Evolutionary conservation across 2,888 invertebrate species (phyloP).

Genomic region (Drosophila acutilabella): DNA sequence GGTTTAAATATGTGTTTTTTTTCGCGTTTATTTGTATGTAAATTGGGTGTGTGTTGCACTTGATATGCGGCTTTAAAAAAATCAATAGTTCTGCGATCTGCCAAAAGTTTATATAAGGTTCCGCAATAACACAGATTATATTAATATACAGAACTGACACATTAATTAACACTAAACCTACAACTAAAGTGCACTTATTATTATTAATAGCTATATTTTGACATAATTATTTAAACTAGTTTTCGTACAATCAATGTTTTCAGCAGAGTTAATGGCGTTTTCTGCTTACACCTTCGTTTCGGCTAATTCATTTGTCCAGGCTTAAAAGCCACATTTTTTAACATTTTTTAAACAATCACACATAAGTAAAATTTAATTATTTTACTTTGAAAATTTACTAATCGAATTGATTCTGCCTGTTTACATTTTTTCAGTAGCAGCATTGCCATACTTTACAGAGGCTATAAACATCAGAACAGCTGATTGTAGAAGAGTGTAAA

Average conservation of each 20-base stretch:
- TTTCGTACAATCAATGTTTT: slow-evolving; percentile 24
- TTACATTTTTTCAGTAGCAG: slow-evolving; percentile 40
- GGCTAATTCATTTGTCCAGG: not conserved
- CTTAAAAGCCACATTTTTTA: slow-evolving; percentile 17
- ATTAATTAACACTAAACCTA: not conserved
- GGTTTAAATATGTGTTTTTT: slow-evolving; percentile 8
- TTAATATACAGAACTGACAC: not conserved
- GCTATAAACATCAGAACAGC: slow-evolving; percentile 23
- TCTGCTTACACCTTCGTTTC: not conserved
- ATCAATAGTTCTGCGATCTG: slow-evolving; percentile 54
- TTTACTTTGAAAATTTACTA: slow-evolving; percentile 10
- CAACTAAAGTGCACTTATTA: not conserved
- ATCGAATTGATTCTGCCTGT: slow-evolving; percentile 40
- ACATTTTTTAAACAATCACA: not conserved
- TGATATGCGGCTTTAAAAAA: slow-evolving; percentile 56
- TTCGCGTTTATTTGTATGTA: slow-evolving; percentile 3
- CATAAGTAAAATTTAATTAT: slow-evolving; percentile 4
- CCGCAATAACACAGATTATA: not conserved
- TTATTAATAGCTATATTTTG: not conserved
- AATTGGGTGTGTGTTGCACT: slow-evolving; percentile 41
- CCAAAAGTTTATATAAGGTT: slow-evolving; percentile 31
- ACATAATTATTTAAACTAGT: slow-evolving; percentile 27
- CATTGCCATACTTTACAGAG: slow-evolving; percentile 25
- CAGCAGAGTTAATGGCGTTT: slow-evolving; percentile 11
- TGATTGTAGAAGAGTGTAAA: slow-evolving; percentile 6